Evolutionary conservation across 2,113 vertebrate species (phyloP).

Genomic region (Ptilonorhynchus violaceus): DNA sequence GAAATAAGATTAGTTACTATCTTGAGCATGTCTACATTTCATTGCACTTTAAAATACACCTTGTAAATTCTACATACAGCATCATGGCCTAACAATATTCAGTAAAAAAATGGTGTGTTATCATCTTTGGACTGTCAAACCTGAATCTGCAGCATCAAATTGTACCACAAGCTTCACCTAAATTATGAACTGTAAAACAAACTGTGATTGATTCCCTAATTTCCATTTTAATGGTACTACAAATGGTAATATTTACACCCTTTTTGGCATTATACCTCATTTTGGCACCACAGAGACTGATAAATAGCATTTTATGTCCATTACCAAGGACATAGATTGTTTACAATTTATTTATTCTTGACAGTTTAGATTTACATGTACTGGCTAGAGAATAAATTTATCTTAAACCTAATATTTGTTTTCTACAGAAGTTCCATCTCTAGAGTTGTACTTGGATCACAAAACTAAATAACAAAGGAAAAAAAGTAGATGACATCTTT

Average conservation of each 20-base stretch:
- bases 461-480: neutral
- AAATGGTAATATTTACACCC: conserved; percentile 45
- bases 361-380: conserved; percentile 12
- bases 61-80: neutral
- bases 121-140: neutral
- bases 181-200: conserved; percentile 13
- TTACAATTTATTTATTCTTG: neutral
- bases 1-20: neutral
- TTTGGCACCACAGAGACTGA: conserved; percentile 8
- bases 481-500: neutral
- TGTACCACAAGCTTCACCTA: neutral
- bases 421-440: neutral
- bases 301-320: conserved; percentile 23
- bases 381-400: neutral
- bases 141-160: neutral
- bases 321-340: neutral
- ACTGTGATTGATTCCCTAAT: conserved; percentile 20
- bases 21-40: neutral
- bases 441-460: neutral
- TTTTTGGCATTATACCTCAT: conserved; percentile 22
- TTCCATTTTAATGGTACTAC: conserved; percentile 54
- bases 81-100: neutral
- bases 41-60: neutral
- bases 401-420: conserved; percentile 1
- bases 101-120: neutral